These are phyloP conservation scores for Tenodera sinensis DNA, from an alignment of 2,888 invertebrate species.

Conservation along the genomic window DNA sequence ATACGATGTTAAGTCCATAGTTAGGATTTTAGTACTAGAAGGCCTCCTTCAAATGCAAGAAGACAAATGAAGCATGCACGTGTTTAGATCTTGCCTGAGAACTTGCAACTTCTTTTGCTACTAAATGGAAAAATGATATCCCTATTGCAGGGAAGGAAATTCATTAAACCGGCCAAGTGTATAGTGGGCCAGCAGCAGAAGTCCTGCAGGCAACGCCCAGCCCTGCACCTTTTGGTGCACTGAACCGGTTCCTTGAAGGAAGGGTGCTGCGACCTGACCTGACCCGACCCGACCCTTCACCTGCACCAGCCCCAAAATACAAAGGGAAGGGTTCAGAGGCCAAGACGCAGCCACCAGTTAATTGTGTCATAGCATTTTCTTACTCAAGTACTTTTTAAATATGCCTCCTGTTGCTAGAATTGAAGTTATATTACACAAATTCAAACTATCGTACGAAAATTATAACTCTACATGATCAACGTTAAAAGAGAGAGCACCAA, in stretches of 20 bases:
- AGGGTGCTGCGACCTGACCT: background rate
- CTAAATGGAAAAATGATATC: background rate
- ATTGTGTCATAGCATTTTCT: background rate
- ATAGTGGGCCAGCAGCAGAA: background rate
- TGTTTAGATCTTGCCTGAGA: no score
- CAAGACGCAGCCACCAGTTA: background rate
- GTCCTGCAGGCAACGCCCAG: background rate
- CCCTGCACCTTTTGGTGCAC: background rate
- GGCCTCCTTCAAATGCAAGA: no score
- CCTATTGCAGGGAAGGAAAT: background rate
- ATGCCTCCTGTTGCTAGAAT: no score
- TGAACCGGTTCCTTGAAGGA: background rate
- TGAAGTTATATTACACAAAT: no score
- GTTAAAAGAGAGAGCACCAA: no score
- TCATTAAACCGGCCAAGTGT: background rate
- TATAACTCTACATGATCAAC: no score
- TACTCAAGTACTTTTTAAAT: background rate
- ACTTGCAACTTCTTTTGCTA: background rate
- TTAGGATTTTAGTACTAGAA: no score
- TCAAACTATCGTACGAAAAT: no score
- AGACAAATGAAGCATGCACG: no score
- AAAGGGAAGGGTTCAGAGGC: background rate
- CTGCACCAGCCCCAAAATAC: background rate
- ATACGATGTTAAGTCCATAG: no score
- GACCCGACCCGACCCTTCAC: background rate